A percentile compares a stretch with the other conserved stretches of the same genome.
These are phyloP conservation scores for Eupithecia subumbrata DNA, from an alignment of 2,888 invertebrate species.

Conservation along the genomic window DNA sequence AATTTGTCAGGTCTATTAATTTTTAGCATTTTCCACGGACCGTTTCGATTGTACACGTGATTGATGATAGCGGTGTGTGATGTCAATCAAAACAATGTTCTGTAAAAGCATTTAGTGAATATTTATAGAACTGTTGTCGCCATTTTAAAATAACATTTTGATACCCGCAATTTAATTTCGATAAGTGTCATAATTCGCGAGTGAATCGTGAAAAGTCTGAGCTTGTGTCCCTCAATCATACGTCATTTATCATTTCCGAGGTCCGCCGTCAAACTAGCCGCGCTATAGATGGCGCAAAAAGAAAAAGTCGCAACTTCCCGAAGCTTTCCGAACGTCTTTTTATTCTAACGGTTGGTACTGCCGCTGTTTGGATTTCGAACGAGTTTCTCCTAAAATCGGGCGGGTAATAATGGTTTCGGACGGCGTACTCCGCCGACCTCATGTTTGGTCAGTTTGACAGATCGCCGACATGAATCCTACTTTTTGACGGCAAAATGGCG, in stretches of 20 bases:
- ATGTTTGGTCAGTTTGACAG: slow-evolving; percentile 83
- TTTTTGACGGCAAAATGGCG: slow-evolving; percentile 79
- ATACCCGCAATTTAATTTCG: slow-evolving; percentile 62
- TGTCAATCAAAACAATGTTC: slow-evolving; percentile 73
- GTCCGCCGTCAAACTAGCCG: slow-evolving; percentile 76
- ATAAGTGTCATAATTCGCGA: slow-evolving; percentile 59
- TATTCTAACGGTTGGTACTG: slow-evolving; percentile 71
- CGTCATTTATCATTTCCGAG: slow-evolving; percentile 79
- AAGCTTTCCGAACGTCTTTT: slow-evolving; percentile 78
- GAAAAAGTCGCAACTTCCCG: slow-evolving; percentile 67
- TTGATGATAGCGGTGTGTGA: slow-evolving; percentile 73
- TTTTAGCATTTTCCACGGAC: slow-evolving; percentile 57
- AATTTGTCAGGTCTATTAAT: slow-evolving; percentile 48
- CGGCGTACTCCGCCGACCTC: slow-evolving; percentile 52
- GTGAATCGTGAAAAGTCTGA: slow-evolving; percentile 59
- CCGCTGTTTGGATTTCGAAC: slow-evolving; percentile 63
- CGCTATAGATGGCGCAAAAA: slow-evolving; percentile 76
- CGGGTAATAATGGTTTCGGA: slow-evolving; percentile 31
- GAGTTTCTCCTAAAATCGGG: slow-evolving; percentile 65
- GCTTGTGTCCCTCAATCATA: slow-evolving; percentile 77
- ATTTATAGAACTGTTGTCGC: slow-evolving; percentile 71
- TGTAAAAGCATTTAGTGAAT: slow-evolving; percentile 78
- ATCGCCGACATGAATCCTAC: slow-evolving; percentile 80
- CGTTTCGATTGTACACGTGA: slow-evolving; percentile 68
- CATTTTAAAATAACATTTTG: slow-evolving; percentile 68